Conservation (phyloP, 2,888 invertebrate species). For the Tinea semifulvella region DNA sequence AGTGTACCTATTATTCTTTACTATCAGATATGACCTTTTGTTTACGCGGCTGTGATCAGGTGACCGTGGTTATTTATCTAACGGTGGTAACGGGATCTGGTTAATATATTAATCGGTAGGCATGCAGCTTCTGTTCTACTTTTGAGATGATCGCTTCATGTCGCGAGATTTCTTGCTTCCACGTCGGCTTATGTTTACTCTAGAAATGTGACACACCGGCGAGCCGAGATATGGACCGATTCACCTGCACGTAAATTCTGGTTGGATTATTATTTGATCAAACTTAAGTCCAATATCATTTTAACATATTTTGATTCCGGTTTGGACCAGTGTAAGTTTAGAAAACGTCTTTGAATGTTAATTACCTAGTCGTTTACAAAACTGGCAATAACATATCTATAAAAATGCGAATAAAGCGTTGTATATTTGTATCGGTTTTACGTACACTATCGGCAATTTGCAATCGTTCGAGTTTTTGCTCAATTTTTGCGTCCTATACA, state of each 20-base stretch:
- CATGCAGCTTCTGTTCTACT: constrained; percentile 12
- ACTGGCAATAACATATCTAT: no score
- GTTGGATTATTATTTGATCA: no score
- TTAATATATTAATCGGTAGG: constrained; percentile 18
- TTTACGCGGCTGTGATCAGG: constrained; percentile 59
- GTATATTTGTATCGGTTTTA: no score
- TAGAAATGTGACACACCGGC: constrained; percentile 46
- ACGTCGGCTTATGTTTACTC: constrained; percentile 57
- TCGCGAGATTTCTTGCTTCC: constrained; percentile 29
- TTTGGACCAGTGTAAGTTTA: no score
- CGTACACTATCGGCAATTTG: no score
- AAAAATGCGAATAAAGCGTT: no score
- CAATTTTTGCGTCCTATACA: no score
- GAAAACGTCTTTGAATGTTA: no score
- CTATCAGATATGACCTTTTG: constrained; percentile 41
- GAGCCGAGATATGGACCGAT: not conserved
- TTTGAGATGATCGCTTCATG: constrained; percentile 11
- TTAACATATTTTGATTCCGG: no score
- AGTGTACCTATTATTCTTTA: constrained; percentile 30
- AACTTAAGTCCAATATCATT: no score
- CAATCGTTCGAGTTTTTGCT: no score
- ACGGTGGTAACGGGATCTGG: constrained; percentile 20
- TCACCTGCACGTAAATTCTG: not conserved
- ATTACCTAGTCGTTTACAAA: no score
- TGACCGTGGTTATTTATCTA: constrained; percentile 28